Evolutionary conservation across 2,113 vertebrate species (phyloP), one percentile per base, ranked within the genome.

Genomic region (Onychostruthus taczanowskii): DNA sequence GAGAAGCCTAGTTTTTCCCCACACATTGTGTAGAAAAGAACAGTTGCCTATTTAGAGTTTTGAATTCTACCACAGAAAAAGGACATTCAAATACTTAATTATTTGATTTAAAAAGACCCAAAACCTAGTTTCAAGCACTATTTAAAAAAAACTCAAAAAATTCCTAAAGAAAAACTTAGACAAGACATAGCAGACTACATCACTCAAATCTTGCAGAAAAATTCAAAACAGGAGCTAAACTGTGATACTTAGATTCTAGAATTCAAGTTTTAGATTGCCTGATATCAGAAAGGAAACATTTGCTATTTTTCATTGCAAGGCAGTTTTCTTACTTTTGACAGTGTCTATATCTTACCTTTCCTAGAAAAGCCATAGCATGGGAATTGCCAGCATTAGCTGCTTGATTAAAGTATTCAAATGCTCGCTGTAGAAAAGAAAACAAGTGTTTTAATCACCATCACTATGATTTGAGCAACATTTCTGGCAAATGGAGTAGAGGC

Each of bases 341-440:
- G 8, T 19, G 13, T 30, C 76, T 26, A 9, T 63, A 82, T 56
- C 87, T 87, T 97, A 98, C 99, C 99, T 99, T 99, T 96, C 99
- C 99, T 41, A 99, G 98, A 96, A 99, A 99, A 76, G 99, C 99
- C 99, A 99, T 99, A 8, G 99, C 99, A 55, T 99, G 99, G 4
- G 99, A 99, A 91, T 99, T 99, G 56, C 99, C 99, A 91, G 99
- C 99, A 95, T 99, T 99, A 11, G 99, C 99, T 91, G 99, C 99
- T 98, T 99, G 99, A 89, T 97, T 99, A 97, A 99, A 99, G 97
- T 99, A 99, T 93, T 99, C 99, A 93, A 99, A 99, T 8, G 99
- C 99, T 97, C 99, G 98, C 99, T 99, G 96, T 67, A 56, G 69
- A 41, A 92, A 95, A 89, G 19, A 84, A 91, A 74, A 76, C 3